Conservation (phyloP, 2,797 vertebrate genomes). For the Enteromius radiatus region DNA sequence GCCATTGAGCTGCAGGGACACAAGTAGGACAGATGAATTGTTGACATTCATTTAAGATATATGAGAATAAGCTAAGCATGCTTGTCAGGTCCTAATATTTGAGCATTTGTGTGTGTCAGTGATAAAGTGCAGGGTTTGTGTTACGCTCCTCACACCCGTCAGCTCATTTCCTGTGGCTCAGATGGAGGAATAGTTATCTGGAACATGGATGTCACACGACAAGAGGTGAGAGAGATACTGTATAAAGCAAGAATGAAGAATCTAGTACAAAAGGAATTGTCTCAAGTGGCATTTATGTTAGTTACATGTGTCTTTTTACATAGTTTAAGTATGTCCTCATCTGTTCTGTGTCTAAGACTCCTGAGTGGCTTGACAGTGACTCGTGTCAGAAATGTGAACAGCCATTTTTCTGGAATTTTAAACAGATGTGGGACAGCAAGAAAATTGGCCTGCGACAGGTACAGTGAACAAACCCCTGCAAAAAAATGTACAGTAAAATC, state of each 20-base stretch:
- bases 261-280: background rate
- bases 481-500: background rate
- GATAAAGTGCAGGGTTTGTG: conserved; percentile 95
- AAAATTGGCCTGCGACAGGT: conserved; percentile 98
- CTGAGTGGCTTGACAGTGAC: conserved; percentile 97
- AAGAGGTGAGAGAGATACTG: conserved; percentile 83
- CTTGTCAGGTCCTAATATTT: conserved; percentile 8
- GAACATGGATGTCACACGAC: conserved; percentile 98
- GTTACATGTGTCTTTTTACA: conserved; percentile 21
- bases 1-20: conserved; percentile 98
- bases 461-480: conserved; percentile 1
- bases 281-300: conserved; percentile 3
- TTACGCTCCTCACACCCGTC: conserved; percentile 92
- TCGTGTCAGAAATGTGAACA: conserved; percentile 98
- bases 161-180: conserved; percentile 94
- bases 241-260: background rate
- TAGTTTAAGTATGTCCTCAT: conserved; percentile 19
- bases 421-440: conserved; percentile 99
- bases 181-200: conserved; percentile 95
- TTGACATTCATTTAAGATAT: background rate
- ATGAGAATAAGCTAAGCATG: background rate
- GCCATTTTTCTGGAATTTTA: conserved; percentile 99
- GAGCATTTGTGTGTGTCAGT: conserved; percentile 70
- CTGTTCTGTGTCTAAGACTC: conserved; percentile 79
- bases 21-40: conserved; percentile 79